Conservation (phyloP, 1,140 invertebrate genomes). For the Charaxes varanes region DNA sequence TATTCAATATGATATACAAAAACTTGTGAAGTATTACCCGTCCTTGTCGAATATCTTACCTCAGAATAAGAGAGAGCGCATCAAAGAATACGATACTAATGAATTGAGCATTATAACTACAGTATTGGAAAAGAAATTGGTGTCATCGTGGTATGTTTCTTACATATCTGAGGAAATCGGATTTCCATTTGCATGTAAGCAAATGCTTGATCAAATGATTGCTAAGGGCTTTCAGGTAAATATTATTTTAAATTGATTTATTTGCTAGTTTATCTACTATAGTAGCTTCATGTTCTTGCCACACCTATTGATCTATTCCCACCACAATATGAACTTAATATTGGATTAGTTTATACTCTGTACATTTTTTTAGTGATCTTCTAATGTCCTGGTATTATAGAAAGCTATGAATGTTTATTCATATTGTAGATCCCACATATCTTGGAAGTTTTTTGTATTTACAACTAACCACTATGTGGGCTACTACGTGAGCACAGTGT, state of each 20-base stretch:
- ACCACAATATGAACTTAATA: too few species aligned
- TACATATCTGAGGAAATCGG: conserved; percentile 69
- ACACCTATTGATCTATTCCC: too few species aligned
- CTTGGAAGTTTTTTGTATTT: too few species aligned
- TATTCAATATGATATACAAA: conserved; percentile 49
- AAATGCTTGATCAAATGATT: conserved; percentile 70
- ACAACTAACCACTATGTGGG: too few species aligned
- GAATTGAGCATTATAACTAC: conserved; percentile 60
- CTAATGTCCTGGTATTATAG: too few species aligned
- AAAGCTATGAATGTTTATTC: too few species aligned
- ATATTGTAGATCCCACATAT: too few species aligned
- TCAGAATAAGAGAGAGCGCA: conserved; percentile 16
- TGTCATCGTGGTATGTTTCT: conserved; percentile 67
- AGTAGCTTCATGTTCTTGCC: too few species aligned
- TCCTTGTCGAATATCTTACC: conserved; percentile 35
- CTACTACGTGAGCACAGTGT: too few species aligned
- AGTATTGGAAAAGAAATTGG: conserved; percentile 59
- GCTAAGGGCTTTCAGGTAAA: conserved; percentile 64
- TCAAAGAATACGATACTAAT: conserved; percentile 59
- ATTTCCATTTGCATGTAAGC: conserved; percentile 71
- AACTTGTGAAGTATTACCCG: conserved; percentile 37
- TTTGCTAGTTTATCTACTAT: neutral
- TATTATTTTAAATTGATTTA: conserved; percentile 9
- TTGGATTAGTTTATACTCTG: too few species aligned
- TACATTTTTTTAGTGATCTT: too few species aligned